These are phyloP conservation scores for Noctua pronuba DNA, from an alignment of 2,888 invertebrate genomes.

Conservation along the genomic window DNA sequence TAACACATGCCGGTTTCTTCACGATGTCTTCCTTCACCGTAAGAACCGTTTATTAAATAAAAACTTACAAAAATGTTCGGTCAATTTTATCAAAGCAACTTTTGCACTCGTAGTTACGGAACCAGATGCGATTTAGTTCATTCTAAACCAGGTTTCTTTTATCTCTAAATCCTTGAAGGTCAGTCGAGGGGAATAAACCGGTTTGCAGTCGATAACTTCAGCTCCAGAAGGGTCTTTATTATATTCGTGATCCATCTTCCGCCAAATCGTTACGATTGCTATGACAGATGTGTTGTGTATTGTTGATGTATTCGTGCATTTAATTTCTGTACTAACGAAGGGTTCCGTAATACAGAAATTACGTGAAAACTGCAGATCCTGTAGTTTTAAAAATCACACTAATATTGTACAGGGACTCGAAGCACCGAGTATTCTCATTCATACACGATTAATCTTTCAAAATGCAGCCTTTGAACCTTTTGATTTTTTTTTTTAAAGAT, in stretches of 20 bases:
- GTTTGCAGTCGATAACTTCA: constrained; percentile 20
- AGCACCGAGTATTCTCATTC: no score
- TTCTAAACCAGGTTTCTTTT: neutral
- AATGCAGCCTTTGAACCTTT: no score
- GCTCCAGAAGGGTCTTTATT: constrained; percentile 17
- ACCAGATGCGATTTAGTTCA: neutral
- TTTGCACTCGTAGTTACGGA: neutral
- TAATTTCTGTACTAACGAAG: no score
- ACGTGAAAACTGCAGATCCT: no score
- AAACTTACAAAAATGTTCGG: neutral
- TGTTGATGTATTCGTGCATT: neutral
- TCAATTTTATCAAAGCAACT: neutral
- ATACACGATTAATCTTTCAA: no score
- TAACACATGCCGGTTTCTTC: no score
- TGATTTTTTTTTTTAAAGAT: no score
- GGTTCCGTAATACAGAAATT: no score
- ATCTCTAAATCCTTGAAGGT: neutral
- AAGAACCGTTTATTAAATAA: neutral
- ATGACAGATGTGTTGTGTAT: constrained; percentile 21
- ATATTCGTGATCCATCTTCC: constrained; percentile 25
- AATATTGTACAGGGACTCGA: no score
- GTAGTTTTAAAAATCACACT: no score
- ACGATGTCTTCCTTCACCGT: no score
- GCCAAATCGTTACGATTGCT: neutral
- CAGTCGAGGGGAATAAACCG: constrained; percentile 32